Evolutionary conservation across 2,113 vertebrate species (phyloP).

Genomic region (Lepus europaeus): DNA sequence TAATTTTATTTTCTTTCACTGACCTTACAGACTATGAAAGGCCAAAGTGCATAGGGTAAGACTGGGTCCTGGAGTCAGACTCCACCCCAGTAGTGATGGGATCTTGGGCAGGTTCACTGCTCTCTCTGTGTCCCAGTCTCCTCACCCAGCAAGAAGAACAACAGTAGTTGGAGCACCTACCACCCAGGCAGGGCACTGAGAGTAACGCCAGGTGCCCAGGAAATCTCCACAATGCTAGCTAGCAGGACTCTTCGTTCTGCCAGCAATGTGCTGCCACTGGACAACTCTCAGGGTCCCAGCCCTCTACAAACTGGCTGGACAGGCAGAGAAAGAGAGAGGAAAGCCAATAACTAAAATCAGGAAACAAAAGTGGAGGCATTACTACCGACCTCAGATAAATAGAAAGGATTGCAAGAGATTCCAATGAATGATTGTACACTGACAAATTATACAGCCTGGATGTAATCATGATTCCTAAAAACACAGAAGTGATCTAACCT

Average conservation of each 20-base stretch:
- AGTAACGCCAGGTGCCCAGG: too few species aligned
- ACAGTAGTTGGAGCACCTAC: not conserved
- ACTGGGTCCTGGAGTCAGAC: not conserved
- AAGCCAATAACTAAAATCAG: not conserved
- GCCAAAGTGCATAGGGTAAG: not conserved
- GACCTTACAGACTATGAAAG: not conserved
- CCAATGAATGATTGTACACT: not conserved
- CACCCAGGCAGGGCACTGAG: not conserved
- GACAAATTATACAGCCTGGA: not conserved
- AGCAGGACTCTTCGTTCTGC: not conserved
- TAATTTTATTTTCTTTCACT: constrained; percentile 26
- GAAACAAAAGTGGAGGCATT: not conserved
- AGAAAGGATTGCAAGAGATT: not conserved
- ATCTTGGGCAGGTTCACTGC: not conserved
- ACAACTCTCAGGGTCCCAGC: not conserved
- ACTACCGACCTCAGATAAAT: not conserved
- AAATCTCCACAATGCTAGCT: not conserved
- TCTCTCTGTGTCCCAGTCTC: not conserved
- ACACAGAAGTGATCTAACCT: not conserved
- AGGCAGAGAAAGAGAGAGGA: not conserved
- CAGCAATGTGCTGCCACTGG: not conserved
- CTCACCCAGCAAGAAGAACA: not conserved
- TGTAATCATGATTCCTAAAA: not conserved
- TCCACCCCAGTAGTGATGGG: not conserved
- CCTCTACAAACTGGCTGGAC: not conserved